Evolutionary conservation across 2,113 vertebrate genomes (phyloP).

Genomic region (Malurus alboscapulatus): DNA sequence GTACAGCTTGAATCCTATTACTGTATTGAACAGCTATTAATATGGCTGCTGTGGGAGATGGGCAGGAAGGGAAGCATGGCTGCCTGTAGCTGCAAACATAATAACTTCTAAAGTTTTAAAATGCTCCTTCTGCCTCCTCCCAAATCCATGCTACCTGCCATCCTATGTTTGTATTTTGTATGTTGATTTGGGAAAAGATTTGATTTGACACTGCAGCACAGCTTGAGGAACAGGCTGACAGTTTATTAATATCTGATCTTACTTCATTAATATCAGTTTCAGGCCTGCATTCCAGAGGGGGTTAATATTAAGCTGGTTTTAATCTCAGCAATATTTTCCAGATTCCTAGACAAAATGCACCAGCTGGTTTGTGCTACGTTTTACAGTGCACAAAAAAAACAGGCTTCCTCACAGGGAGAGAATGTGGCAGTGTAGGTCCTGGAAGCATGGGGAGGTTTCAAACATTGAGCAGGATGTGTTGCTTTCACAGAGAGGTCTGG

Average conservation of each 20-base stretch:
- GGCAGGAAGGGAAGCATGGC: neutral
- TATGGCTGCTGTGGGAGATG: neutral
- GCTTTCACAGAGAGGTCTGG: neutral
- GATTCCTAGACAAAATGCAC: neutral
- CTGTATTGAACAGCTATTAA: conserved; percentile 41
- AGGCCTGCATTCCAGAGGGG: conserved; percentile 25
- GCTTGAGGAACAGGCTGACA: conserved; percentile 26
- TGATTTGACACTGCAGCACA: conserved; percentile 27
- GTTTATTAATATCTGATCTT: conserved; percentile 54
- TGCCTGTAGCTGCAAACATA: neutral
- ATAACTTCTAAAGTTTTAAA: neutral
- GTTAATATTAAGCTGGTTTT: conserved; percentile 55
- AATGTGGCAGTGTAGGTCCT: neutral
- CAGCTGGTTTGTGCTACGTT: conserved; percentile 49
- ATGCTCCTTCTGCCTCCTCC: neutral
- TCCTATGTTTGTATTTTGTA: conserved; percentile 4
- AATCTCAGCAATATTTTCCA: conserved; percentile 24
- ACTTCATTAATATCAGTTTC: conserved; percentile 55
- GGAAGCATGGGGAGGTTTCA: neutral
- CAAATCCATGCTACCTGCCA: neutral
- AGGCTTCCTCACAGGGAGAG: neutral
- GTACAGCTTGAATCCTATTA: conserved; percentile 13
- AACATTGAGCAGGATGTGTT: neutral
- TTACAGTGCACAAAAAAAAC: conserved; percentile 9
- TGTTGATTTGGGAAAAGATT: neutral